phyloP scores from a whole-genome alignment of 2,113 vertebrate genomes.

The Perca schrenkii region DNA sequence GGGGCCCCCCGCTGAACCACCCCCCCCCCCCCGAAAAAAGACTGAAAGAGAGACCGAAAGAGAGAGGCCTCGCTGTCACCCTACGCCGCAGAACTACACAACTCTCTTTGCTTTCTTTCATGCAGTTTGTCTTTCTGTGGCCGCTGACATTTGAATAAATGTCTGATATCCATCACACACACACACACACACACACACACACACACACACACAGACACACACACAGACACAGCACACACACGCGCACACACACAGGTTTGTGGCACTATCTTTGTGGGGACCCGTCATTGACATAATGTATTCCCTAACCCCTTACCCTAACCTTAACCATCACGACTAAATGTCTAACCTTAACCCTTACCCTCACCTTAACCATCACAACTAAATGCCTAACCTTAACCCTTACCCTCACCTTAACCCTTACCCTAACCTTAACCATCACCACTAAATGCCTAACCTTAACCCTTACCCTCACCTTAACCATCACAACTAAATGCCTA shows the following conservation, averaged over 20 bases:
- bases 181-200: conserved; percentile 30
- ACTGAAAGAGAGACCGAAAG: conserved; percentile 64
- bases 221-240: conserved; percentile 11
- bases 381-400: too few species aligned
- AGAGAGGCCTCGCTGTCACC: conserved; percentile 70
- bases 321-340: too few species aligned
- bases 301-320: too few species aligned
- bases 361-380: too few species aligned
- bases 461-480: too few species aligned
- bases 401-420: too few species aligned
- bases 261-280: too few species aligned
- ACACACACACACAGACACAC: conserved; percentile 21
- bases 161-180: conserved; percentile 68
- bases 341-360: too few species aligned
- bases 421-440: too few species aligned
- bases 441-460: too few species aligned
- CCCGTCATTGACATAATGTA: too few species aligned
- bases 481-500: too few species aligned
- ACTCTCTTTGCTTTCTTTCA: conserved; percentile 49
- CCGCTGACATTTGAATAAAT: conserved; percentile 63
- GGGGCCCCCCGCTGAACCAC: conserved; percentile 36
- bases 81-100: conserved; percentile 55
- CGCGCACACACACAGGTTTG: neutral
- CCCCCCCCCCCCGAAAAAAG: conserved; percentile 29
- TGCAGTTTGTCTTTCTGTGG: conserved; percentile 62